Evolutionary conservation across 2,888 invertebrate species (phyloP).

Genomic region (Pimpla rufipes): DNA sequence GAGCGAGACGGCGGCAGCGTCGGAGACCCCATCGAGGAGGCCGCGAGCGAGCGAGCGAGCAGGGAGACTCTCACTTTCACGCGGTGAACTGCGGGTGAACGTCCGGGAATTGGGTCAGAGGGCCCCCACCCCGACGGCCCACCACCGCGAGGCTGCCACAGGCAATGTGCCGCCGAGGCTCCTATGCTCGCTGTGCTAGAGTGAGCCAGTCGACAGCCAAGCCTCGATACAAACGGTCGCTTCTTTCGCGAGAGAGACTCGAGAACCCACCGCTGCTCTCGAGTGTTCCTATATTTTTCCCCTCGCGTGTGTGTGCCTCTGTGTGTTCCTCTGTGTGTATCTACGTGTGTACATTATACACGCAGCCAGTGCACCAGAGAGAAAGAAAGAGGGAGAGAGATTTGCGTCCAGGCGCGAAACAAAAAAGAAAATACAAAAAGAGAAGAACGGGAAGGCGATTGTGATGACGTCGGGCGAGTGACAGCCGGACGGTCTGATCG

Average conservation of each 20-base stretch:
- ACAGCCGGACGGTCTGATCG: background rate
- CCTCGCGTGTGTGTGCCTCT: too few species aligned
- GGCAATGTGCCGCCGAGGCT: conserved; percentile 87
- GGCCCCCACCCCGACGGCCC: conserved; percentile 87
- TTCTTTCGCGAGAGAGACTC: conserved; percentile 51
- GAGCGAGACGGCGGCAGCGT: conserved; percentile 42
- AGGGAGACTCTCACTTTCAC: conserved; percentile 89
- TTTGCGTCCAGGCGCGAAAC: background rate
- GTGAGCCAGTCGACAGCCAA: conserved; percentile 84
- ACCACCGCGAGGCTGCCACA: conserved; percentile 84
- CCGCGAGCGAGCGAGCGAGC: conserved; percentile 77
- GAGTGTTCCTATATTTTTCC: background rate
- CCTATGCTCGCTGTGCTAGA: conserved; percentile 83
- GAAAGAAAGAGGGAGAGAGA: too few species aligned
- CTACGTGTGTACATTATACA: background rate
- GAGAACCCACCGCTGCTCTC: background rate
- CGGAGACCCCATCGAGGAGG: conserved; percentile 57
- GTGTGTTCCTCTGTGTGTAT: too few species aligned
- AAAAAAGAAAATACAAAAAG: too few species aligned
- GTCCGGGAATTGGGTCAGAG: conserved; percentile 93
- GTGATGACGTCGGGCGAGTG: conserved; percentile 3
- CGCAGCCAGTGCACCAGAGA: background rate
- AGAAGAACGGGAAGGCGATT: too few species aligned
- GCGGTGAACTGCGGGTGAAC: conserved; percentile 89
- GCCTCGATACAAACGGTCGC: conserved; percentile 84